A percentile compares a stretch with the other conserved stretches of the same genome.
Evolutionary conservation across 2,888 invertebrate species (phyloP).

Genomic region (Ctenicera cuprea): DNA sequence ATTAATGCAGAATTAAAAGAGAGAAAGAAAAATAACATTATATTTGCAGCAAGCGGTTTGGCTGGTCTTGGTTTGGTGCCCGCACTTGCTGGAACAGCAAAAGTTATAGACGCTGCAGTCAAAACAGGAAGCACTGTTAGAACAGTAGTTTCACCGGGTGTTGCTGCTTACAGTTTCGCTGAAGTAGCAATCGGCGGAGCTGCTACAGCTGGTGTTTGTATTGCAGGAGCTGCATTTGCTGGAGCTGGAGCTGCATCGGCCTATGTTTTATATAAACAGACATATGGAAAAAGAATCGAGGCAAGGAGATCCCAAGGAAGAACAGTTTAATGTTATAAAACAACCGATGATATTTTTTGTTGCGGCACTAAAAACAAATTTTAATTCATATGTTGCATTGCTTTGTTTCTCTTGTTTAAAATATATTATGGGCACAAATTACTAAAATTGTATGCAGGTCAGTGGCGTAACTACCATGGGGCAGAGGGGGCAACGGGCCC

Average conservation of each 20-base stretch:
- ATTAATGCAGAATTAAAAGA: background rate
- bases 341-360: too few species aligned
- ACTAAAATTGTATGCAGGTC: too few species aligned
- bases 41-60: background rate
- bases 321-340: background rate
- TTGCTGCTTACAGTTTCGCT: background rate
- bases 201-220: constrained; percentile 16
- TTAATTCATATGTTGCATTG: too few species aligned
- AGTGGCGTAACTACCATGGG: too few species aligned
- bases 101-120: background rate
- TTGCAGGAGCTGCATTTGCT: constrained; percentile 5
- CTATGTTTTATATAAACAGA: constrained; percentile 29
- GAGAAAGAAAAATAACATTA: constrained; percentile 4
- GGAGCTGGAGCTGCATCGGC: constrained; percentile 23
- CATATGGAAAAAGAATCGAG: constrained; percentile 15
- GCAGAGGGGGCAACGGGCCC: too few species aligned
- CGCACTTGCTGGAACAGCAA: background rate
- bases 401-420: too few species aligned
- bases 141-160: background rate
- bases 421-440: too few species aligned
- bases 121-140: background rate
- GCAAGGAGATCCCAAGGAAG: constrained; percentile 22
- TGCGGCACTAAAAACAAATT: too few species aligned
- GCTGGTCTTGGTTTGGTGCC: constrained; percentile 6
- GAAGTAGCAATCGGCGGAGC: constrained; percentile 32